Percentiles rank a stretch among this genome's conserved stretches.
phyloP scores from a whole-genome alignment of 2,113 vertebrate genomes.

The Alosa alosa region DNA sequence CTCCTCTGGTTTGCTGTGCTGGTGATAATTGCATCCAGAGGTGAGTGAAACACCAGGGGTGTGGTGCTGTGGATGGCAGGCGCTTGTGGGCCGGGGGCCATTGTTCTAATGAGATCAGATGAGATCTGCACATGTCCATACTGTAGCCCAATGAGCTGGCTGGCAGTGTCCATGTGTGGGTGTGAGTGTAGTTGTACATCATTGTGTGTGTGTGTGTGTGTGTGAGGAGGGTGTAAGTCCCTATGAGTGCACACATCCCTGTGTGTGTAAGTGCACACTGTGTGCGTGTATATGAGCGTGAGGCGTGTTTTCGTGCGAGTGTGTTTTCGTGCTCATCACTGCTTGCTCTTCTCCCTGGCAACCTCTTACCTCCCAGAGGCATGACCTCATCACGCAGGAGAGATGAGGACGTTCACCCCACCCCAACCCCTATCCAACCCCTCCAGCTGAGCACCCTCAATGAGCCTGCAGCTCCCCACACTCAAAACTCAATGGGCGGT shows the following conservation, averaged over 20 bases:
- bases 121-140: too few species aligned
- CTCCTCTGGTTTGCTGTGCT: slow-evolving; percentile 31
- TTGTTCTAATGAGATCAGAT: background rate
- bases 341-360: background rate
- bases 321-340: background rate
- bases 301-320: background rate
- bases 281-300: background rate
- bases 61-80: background rate
- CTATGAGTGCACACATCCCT: background rate
- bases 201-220: background rate
- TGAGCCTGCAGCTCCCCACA: background rate
- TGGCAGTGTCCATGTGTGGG: background rate
- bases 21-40: slow-evolving; percentile 49
- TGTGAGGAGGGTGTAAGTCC: background rate
- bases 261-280: background rate
- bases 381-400: background rate
- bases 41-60: background rate
- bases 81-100: background rate
- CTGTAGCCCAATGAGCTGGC: too few species aligned
- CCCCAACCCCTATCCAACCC: background rate
- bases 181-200: background rate
- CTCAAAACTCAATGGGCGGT: background rate
- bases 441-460: background rate
- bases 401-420: background rate
- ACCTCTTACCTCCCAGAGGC: background rate